phyloP scores from a whole-genome alignment of 2,888 invertebrate genomes.

The Drosophila niveifrons region DNA sequence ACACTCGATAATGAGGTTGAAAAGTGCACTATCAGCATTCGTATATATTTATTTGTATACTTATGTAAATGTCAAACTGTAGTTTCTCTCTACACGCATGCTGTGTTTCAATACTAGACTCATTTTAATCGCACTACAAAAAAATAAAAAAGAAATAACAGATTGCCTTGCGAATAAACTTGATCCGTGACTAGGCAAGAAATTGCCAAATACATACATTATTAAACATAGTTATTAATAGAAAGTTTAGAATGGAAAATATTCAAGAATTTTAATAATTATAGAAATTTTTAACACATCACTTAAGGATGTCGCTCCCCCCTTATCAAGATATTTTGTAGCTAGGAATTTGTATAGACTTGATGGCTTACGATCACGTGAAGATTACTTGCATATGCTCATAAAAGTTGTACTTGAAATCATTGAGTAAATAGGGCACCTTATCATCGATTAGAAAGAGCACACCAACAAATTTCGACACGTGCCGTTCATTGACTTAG shows the following conservation, averaged over 20 bases:
- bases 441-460: background rate
- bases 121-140: slow-evolving; percentile 20
- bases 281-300: no score
- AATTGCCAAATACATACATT: background rate
- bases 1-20: slow-evolving; percentile 14
- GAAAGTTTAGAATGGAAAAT: background rate
- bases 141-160: background rate
- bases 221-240: background rate
- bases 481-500: slow-evolving; percentile 9
- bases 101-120: slow-evolving; percentile 20
- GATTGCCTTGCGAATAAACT: slow-evolving; percentile 11
- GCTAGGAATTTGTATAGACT: background rate
- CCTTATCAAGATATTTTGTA: no score
- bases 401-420: background rate
- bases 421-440: background rate
- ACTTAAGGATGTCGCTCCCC: no score
- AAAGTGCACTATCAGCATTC: slow-evolving; percentile 9
- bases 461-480: slow-evolving; percentile 9
- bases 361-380: background rate
- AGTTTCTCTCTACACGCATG: slow-evolving; percentile 38
- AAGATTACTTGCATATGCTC: background rate
- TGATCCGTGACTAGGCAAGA: slow-evolving; percentile 28
- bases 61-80: slow-evolving; percentile 24
- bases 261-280: no score
- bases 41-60: slow-evolving; percentile 7